phyloP scores from a whole-genome alignment of 1,140 invertebrate species.

The Pseudomyrmex flavicornis region DNA sequence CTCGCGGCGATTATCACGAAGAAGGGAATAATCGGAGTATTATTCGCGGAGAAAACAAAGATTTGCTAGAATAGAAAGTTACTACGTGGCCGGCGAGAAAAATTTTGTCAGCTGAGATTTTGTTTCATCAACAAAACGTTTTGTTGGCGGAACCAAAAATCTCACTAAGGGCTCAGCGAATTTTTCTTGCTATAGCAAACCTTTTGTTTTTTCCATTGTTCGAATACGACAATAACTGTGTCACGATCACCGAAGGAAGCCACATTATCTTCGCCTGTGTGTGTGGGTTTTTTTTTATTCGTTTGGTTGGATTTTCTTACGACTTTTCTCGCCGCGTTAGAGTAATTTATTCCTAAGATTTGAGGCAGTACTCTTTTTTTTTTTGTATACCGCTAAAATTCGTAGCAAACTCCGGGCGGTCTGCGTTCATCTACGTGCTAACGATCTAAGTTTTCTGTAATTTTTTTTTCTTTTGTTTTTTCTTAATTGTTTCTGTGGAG shows the following conservation, averaged over 20 bases:
- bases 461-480: not conserved
- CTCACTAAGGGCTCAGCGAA: not conserved
- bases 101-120: too few relatives aligned
- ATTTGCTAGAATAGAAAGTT: too few relatives aligned
- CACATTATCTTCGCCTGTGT: constrained; percentile 18
- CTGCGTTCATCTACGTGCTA: constrained; percentile 39
- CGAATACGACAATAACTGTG: too few relatives aligned
- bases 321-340: constrained; percentile 10
- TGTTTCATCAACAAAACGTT: too few relatives aligned
- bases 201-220: too few relatives aligned
- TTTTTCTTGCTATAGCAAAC: constrained; percentile 13
- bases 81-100: too few relatives aligned
- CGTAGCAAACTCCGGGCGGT: constrained; percentile 52
- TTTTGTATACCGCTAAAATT: constrained; percentile 61
- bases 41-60: too few relatives aligned
- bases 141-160: too few relatives aligned
- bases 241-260: constrained; percentile 48
- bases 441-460: constrained; percentile 29
- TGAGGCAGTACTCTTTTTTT: constrained; percentile 75
- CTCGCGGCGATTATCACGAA: too few relatives aligned
- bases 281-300: constrained; percentile 1
- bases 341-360: constrained; percentile 70
- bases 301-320: not conserved
- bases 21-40: too few relatives aligned
- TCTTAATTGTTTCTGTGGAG: constrained; percentile 1